Evolutionary conservation across 2,797 vertebrate species (phyloP).

Genomic region (Cuniculus paca): DNA sequence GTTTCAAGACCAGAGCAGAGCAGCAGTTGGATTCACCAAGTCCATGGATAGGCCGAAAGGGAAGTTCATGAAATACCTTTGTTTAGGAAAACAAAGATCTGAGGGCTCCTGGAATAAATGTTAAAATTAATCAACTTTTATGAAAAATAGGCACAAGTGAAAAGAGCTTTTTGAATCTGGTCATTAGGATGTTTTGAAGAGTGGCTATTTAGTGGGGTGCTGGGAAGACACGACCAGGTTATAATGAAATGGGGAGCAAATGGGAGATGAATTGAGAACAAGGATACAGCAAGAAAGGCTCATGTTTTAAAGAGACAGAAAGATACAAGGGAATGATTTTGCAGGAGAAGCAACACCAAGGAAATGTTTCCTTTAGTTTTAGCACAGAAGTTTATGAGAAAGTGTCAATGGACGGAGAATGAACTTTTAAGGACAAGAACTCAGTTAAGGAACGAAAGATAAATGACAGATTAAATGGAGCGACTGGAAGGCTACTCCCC

Average conservation of each 20-base stretch:
- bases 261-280: neutral
- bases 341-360: neutral
- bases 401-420: neutral
- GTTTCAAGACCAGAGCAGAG: fast-evolving
- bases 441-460: neutral
- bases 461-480: neutral
- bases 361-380: neutral
- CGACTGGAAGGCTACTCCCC: neutral
- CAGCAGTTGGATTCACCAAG: neutral
- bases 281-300: neutral
- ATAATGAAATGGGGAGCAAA: neutral
- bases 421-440: neutral
- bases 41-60: neutral
- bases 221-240: neutral
- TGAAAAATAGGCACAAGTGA: neutral
- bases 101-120: neutral
- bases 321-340: neutral
- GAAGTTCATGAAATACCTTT: neutral
- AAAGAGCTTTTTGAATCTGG: neutral
- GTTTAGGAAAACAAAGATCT: neutral
- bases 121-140: neutral
- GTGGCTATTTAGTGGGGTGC: neutral
- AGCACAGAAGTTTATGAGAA: neutral
- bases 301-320: neutral
- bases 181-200: neutral